Evolutionary conservation across 2,797 vertebrate genomes (phyloP).

Genomic region (Arnoldichthys spilopterus): DNA sequence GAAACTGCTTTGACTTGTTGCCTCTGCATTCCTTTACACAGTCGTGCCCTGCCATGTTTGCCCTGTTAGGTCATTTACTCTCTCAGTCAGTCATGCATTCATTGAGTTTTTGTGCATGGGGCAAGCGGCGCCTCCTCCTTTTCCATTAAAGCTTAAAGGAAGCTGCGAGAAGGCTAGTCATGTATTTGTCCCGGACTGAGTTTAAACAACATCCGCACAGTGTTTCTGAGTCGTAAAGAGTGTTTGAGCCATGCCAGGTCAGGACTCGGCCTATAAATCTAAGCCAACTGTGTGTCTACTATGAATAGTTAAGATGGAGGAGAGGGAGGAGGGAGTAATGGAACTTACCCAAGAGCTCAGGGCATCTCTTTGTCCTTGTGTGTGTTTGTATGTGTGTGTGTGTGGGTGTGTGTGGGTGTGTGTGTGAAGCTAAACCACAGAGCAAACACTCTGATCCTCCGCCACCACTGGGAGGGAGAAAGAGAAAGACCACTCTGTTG

Average conservation of each 20-base stretch:
- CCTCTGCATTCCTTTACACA: conserved; percentile 4
- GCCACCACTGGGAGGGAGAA: conserved; percentile 40
- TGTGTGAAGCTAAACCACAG: conserved; percentile 57
- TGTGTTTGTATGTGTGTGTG: conserved; percentile 25
- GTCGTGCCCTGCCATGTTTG: conserved; percentile 18
- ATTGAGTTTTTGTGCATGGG: conserved; percentile 15
- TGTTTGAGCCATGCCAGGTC: conserved; percentile 55
- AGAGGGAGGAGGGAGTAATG: conserved; percentile 30
- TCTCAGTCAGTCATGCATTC: conserved; percentile 32
- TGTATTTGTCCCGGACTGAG: conserved; percentile 41
- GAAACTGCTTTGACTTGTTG: neutral
- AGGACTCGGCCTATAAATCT: conserved; percentile 56
- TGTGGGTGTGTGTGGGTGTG: conserved; percentile 23
- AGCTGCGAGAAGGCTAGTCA: conserved; percentile 34
- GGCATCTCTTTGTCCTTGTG: conserved; percentile 59
- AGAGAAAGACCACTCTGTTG: conserved; percentile 57
- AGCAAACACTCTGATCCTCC: conserved; percentile 58
- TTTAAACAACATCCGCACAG: conserved; percentile 56
- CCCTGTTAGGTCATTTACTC: conserved; percentile 33
- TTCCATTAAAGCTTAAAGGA: conserved; percentile 41
- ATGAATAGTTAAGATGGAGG: conserved; percentile 50
- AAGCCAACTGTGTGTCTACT: conserved; percentile 38
- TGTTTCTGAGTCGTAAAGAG: conserved; percentile 56
- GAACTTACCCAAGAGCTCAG: conserved; percentile 38
- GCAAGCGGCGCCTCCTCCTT: conserved; percentile 18